Evolutionary conservation across 92 coral and sea anemone genomes (phyloP), one percentile per base, ranked within the genome.

Genomic region (Hydrozoanthus gracilis): DNA sequence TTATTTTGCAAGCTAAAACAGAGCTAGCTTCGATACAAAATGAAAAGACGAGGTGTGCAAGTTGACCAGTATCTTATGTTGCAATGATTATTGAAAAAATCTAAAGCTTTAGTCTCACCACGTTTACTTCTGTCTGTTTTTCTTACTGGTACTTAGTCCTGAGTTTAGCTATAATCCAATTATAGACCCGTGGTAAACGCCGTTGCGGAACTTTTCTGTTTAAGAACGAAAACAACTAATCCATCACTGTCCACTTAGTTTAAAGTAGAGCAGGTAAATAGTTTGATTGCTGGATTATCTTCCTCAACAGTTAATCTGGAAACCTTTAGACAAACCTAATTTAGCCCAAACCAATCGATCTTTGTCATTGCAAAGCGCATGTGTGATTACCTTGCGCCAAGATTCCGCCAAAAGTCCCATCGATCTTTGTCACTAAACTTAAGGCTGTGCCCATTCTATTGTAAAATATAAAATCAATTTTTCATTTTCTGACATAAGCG

Each of bases 141-240:
- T 27, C 39, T 27, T 27, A 27, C 39, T 27, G 39, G 39, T 27
- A 27, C 39, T 58, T 44, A 44, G 2, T 78, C 20, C 67, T 56
- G 51, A 60, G 71, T 44, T 58, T 7, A 14, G 61, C 39, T 27
- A 27, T 2, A 27, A 78, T 56, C 68, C 68, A 47, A 48, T 80
- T 65, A 80, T 27, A 15, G 50, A 50, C 60, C 20, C 44, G 73
- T 65, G 47, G 73, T 15, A 27, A 10, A 8, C 45, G 44, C 54
- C 48, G 27, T 35, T 80, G 8, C 66, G 58, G 61, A 47, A 51
- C 51, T 46, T 51, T 47, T 48, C 50, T 44, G 39, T 70, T 6
- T 10, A 62, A 64, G 13, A 80, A 80, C 74, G 74, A 80, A 80
- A 66, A 80, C 58, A 80, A 65, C 74, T 47, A 49, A 80, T 80